phyloP scores from a whole-genome alignment of 2,888 invertebrate species.

The Pollenia amentaria region DNA sequence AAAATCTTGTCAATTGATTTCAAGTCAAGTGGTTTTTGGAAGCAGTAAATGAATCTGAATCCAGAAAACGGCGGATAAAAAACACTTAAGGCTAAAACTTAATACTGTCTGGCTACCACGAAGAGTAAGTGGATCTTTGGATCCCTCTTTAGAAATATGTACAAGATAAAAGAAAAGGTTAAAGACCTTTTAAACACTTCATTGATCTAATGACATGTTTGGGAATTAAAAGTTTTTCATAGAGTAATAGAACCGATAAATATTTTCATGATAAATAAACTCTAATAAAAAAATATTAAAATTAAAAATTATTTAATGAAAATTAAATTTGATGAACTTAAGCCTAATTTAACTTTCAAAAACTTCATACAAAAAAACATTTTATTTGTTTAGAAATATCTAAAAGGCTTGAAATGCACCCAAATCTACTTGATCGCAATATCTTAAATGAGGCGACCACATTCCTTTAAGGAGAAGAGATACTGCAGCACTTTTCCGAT shows the following conservation, averaged over 20 bases:
- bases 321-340: too few species aligned
- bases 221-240: slow-evolving; percentile 20
- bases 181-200: slow-evolving; percentile 67
- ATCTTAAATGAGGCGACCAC: too few species aligned
- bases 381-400: too few species aligned
- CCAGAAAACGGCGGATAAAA: slow-evolving; percentile 40
- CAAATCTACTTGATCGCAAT: too few species aligned
- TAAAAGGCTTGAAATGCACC: too few species aligned
- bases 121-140: slow-evolving; percentile 14
- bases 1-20: slow-evolving; percentile 61
- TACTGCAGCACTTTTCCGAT: too few species aligned
- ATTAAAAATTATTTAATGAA: too few species aligned
- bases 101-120: neutral
- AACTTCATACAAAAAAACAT: too few species aligned
- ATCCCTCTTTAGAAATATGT: neutral
- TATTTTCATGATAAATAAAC: neutral
- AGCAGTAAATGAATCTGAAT: slow-evolving; percentile 26
- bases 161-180: slow-evolving; percentile 33
- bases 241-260: slow-evolving; percentile 25
- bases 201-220: slow-evolving; percentile 29
- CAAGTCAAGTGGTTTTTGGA: slow-evolving; percentile 61
- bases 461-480: too few species aligned
- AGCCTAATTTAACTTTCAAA: too few species aligned
- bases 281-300: too few species aligned
- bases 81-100: slow-evolving; percentile 54